phyloP scores from a whole-genome alignment of 2,797 vertebrate genomes.

The Jordanella pulchra region DNA sequence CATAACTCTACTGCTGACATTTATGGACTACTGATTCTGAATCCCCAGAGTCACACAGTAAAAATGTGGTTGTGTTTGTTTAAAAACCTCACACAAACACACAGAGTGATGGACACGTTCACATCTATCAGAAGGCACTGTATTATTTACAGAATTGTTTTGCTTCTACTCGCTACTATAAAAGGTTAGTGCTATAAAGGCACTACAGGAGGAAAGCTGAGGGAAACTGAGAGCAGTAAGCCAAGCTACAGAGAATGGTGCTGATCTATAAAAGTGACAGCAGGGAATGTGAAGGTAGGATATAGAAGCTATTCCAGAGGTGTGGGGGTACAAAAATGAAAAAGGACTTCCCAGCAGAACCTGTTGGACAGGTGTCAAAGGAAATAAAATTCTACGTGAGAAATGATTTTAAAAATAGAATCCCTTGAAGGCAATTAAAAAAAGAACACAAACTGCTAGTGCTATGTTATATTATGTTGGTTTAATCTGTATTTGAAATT shows the following conservation, averaged over 20 bases:
- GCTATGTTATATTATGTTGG: not conserved
- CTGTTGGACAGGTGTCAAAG: constrained; percentile 31
- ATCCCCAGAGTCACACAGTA: constrained; percentile 22
- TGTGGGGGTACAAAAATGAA: constrained; percentile 32
- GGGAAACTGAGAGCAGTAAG: constrained; percentile 8
- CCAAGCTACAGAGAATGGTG: constrained; percentile 28
- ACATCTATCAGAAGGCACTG: constrained; percentile 38
- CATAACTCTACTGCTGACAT: constrained; percentile 40
- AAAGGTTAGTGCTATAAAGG: constrained; percentile 50
- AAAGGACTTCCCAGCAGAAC: constrained; percentile 20
- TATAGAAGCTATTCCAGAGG: constrained; percentile 28
- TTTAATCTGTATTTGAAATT: not conserved
- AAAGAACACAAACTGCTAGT: not conserved
- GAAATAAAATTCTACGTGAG: constrained; percentile 32
- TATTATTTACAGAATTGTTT: constrained; percentile 71
- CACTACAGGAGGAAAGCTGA: constrained; percentile 17
- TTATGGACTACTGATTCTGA: constrained; percentile 35
- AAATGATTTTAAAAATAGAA: constrained; percentile 49
- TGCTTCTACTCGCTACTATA: constrained; percentile 57
- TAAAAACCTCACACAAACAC: constrained; percentile 40
- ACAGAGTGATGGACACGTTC: constrained; percentile 26
- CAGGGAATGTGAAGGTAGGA: constrained; percentile 18
- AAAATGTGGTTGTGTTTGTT: constrained; percentile 63
- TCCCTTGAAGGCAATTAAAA: constrained; percentile 9
- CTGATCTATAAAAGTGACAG: constrained; percentile 17